Conservation (phyloP, 2,797 vertebrate species). For the Scolopax rusticola region DNA sequence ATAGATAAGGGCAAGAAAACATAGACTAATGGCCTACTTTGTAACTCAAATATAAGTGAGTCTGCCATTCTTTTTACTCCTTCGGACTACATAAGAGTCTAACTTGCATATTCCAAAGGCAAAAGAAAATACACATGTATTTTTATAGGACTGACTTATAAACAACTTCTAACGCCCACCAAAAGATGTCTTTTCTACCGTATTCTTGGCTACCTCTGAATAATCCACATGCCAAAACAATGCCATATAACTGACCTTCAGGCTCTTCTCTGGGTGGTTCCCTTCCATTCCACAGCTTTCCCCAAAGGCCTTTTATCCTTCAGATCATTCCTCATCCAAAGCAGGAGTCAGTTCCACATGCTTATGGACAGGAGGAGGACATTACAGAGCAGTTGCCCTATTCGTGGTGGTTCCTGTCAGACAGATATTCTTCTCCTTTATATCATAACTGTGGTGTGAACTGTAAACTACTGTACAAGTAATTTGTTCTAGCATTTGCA, state of each 20-base stretch:
- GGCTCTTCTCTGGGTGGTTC: background rate
- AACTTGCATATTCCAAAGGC: background rate
- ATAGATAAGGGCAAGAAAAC: background rate
- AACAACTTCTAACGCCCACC: background rate
- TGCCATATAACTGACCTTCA: background rate
- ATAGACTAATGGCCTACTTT: background rate
- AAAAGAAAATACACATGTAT: background rate
- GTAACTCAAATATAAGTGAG: background rate
- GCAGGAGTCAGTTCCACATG: background rate
- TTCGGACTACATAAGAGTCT: background rate
- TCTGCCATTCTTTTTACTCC: background rate
- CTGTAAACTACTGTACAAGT: background rate
- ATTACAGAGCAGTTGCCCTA: background rate
- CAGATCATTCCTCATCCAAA: background rate
- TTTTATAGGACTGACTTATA: background rate
- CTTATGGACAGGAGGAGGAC: background rate
- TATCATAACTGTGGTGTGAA: background rate
- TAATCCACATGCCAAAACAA: background rate
- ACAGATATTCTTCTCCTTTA: background rate
- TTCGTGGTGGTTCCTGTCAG: background rate
- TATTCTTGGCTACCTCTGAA: background rate
- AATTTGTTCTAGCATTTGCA: background rate
- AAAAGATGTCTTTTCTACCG: background rate
- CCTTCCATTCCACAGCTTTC: background rate
- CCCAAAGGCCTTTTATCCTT: background rate